phyloP scores from a whole-genome alignment of 2,113 vertebrate genomes.

The Mirounga angustirostris region DNA sequence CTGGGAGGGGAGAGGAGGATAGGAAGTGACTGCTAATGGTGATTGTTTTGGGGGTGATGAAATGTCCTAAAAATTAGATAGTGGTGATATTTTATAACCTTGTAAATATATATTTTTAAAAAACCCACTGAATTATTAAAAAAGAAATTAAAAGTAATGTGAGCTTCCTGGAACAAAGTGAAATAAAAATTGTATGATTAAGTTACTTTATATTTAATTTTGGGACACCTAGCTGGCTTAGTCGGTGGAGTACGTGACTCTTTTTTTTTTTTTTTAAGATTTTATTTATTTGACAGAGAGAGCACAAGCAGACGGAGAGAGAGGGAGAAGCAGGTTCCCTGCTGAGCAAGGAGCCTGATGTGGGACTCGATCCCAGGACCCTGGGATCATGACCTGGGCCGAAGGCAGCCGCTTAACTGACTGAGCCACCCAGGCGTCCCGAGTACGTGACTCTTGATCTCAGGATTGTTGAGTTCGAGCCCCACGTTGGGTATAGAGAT shows the following conservation, averaged over 20 bases:
- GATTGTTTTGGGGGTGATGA: neutral
- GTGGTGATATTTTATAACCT: neutral
- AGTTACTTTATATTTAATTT: neutral
- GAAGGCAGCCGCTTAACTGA: no score
- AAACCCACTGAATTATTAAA: neutral
- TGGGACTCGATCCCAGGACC: no score
- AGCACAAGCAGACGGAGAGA: no score
- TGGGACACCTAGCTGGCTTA: neutral
- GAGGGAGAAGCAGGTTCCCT: no score
- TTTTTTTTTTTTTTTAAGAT: neutral
- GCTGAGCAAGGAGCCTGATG: no score
- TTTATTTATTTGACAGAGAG: no score
- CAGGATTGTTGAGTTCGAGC: neutral
- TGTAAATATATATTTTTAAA: neutral
- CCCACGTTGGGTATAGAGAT: neutral
- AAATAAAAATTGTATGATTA: slow-evolving; percentile 4
- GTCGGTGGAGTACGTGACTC: neutral
- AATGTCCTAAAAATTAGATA: neutral
- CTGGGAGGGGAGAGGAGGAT: neutral
- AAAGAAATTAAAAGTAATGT: neutral
- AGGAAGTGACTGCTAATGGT: neutral
- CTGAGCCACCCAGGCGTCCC: no score
- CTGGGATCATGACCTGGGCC: no score
- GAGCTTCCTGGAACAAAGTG: neutral
- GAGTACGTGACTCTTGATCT: neutral